Evolutionary conservation across 1,140 invertebrate genomes (phyloP).

Genomic region (Dreissena polymorpha): DNA sequence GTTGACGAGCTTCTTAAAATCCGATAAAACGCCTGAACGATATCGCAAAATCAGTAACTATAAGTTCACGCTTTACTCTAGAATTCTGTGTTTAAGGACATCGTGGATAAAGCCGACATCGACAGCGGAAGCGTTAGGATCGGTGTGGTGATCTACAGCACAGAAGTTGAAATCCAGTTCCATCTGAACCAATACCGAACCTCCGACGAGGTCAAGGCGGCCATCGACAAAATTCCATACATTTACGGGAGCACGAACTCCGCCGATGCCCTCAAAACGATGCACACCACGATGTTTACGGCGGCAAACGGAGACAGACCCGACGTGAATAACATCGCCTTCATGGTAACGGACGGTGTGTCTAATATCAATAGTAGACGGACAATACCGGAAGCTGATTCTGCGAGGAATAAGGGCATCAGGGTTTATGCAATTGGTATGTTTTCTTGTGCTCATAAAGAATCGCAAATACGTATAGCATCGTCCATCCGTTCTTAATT

Average conservation of each 20-base stretch:
- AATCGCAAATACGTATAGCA: too few species aligned
- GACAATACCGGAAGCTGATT: constrained; percentile 66
- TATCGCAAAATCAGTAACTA: too few species aligned
- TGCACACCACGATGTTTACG: constrained; percentile 63
- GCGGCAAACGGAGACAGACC: constrained; percentile 63
- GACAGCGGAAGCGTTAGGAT: constrained; percentile 63
- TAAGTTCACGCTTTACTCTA: too few species aligned
- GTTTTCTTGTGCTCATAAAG: too few species aligned
- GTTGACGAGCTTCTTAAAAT: too few species aligned
- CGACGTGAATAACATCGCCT: constrained; percentile 63
- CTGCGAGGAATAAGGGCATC: constrained; percentile 56
- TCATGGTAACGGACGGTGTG: constrained; percentile 72
- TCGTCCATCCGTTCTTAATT: too few species aligned
- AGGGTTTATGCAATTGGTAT: constrained; percentile 65
- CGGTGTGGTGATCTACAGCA: constrained; percentile 69
- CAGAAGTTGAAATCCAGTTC: constrained; percentile 64
- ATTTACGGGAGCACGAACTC: constrained; percentile 72
- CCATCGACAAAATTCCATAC: constrained; percentile 67
- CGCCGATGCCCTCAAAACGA: constrained; percentile 64
- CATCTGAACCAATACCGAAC: constrained; percentile 64
- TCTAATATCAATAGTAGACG: constrained; percentile 66
- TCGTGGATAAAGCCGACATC: constrained; percentile 62
- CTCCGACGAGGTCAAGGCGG: constrained; percentile 50
- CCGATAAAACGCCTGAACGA: too few species aligned
- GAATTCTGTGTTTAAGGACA: constrained; percentile 23